These are phyloP conservation scores for Paradisaea rubra DNA, from an alignment of 2,113 vertebrate species.

Conservation along the genomic window DNA sequence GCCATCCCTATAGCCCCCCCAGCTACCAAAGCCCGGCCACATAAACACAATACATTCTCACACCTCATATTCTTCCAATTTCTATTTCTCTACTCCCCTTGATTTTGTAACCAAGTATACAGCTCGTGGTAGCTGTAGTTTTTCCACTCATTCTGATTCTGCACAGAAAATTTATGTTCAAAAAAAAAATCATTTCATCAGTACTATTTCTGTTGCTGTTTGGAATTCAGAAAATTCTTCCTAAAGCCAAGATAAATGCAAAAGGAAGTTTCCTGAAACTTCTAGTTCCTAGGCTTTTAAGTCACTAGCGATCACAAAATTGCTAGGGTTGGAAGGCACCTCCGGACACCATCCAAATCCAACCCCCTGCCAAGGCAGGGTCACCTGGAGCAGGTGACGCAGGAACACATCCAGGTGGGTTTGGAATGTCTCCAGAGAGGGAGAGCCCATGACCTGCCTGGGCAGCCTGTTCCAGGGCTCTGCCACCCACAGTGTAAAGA, in stretches of 20 bases:
- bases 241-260: background rate
- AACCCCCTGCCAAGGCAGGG: background rate
- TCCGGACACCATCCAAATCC: background rate
- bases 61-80: background rate
- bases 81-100: background rate
- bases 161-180: background rate
- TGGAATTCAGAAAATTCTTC: background rate
- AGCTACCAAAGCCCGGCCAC: background rate
- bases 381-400: background rate
- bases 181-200: background rate
- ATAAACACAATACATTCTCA: background rate
- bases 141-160: background rate
- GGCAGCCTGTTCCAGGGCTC: background rate
- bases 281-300: background rate
- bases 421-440: background rate
- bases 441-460: rapidly evolving
- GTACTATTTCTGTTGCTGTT: background rate
- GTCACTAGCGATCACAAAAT: background rate
- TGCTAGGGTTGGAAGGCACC: background rate
- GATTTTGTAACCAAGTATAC: background rate
- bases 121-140: background rate
- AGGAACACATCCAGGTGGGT: rapidly evolving
- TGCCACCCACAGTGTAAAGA: background rate
- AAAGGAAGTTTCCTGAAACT: background rate
- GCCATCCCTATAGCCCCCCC: no score